Evolutionary conservation across 2,113 vertebrate species (phyloP).

Genomic region (Mobula birostris): DNA sequence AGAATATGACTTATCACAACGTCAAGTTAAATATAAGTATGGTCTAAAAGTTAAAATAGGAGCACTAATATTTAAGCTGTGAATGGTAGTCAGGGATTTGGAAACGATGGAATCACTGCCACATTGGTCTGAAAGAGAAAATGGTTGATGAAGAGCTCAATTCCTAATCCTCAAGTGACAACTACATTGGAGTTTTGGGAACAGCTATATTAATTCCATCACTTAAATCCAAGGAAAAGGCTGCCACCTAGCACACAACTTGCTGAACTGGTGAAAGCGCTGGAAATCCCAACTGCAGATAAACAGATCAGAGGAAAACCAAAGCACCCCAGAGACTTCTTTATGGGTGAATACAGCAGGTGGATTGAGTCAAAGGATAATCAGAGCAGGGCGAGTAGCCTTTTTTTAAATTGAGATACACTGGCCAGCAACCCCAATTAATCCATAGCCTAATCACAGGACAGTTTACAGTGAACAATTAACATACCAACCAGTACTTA

Average conservation of each 20-base stretch:
- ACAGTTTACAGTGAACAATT: too few species aligned
- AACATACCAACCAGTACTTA: too few species aligned
- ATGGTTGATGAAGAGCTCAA: not conserved
- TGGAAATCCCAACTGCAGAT: not conserved
- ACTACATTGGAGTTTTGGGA: not conserved
- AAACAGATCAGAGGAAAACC: too few species aligned
- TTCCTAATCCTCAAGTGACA: not conserved
- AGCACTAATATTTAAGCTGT: not conserved
- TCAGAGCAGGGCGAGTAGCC: not conserved
- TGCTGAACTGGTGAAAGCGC: not conserved
- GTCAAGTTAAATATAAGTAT: too few species aligned
- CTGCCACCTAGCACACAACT: not conserved
- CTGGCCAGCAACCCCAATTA: too few species aligned
- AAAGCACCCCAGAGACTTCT: too few species aligned
- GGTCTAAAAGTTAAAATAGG: too few species aligned
- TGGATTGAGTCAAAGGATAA: not conserved
- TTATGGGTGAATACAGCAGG: not conserved
- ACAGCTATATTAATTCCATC: not conserved
- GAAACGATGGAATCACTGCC: not conserved
- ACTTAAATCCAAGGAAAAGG: not conserved
- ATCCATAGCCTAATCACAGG: too few species aligned
- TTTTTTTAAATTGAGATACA: not conserved
- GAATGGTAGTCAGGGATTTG: not conserved
- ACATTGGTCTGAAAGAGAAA: not conserved
- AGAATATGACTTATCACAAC: too few species aligned